Base-by-base conservation (phyloP, 2,113 vertebrate species). In the Oenanthe oenanthe region DNA sequence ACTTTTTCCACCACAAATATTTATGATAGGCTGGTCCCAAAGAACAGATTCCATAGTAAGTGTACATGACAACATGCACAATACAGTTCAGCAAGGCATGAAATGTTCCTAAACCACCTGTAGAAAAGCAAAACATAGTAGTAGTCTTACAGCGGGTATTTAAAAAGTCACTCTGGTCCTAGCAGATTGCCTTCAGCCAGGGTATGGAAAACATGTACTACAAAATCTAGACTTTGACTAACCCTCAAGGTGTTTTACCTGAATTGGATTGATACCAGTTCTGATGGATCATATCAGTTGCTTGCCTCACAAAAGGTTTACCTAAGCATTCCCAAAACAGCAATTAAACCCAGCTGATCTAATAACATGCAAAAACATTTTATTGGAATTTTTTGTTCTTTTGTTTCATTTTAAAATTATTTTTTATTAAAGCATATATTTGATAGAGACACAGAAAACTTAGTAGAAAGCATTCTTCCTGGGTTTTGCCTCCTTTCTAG, bases 1-100 rank as follows among this genome's bases (percentile, higher is more conserved):
- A 97, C 77, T 99, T 99, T 97, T 99, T 99, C 99, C 99, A 99
- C 99, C 99, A 99, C 73, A 99, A 94, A 82, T 98, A 99, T 94
- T 99, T 99, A 93, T 99, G 98, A 96, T 98, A 99, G 34, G 96
- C 96, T 67, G 99, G 99, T 63, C 99, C 99, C 98, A 99, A 12
- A 11, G 99, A 98, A 90, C 98, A 98, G 36, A 99, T 94, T 38
- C 99, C 99, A 4, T 99, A 99, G 81, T 99, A 99, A 2, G 98
- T 96, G 85, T 99, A 99, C 99, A 99, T 99, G 93, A 99, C 91
- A 13, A 99, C 98, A 82, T 99, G 99, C 34, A 99, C 99, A 6
- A 99, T 93, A 75, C 98, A 98, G 94, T 99, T 99, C 24, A 99
- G 92, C 85, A 99, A n/a, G 50, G 98, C 99, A n/a, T 99, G 99